Evolutionary conservation across 2,113 vertebrate genomes (phyloP), one percentile per base, ranked within the genome.

Genomic region (Pipra filicauda): DNA sequence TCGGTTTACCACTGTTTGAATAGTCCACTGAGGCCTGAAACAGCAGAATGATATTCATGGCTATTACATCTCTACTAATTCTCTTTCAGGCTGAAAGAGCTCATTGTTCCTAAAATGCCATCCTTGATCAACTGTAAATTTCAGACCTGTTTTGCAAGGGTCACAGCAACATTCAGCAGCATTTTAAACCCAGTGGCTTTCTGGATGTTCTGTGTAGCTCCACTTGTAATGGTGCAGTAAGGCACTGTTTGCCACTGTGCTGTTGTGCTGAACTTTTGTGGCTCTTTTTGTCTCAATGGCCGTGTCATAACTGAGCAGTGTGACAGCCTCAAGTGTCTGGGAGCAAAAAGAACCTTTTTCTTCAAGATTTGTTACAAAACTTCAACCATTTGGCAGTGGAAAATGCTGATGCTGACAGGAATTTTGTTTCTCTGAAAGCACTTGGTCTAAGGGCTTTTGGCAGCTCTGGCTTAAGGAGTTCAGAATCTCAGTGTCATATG

Each of bases 111-210:
- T 91, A 69, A 59, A 97, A 80, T 77, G 54, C 65, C 89, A 93
- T 62, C 57, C 85, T 59, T 95, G 74, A 94, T 94, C 57, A 93
- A 79, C n/a, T 73, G 69, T 52, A 91, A 86, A 97, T 77, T 90
- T 93, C 79, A 88, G 41, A 58, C 26, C 51, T 61, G 64, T 88
- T 98, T 83, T 94, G 65, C 73, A 82, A 95, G 88, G 61, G 75
- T 89, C 75, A 43, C 21, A 1, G 62, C 57, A 94, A 92, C 43
- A 88, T 78, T 92, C 76, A 94, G 82, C 85, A 89, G 27, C 58
- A 52, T 85, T 96, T 96, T 93, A 78, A 92, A 88, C 31, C 31
- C 79, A 66, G 12, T 61, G 62, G 65, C 31, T 93, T 91, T 97
- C 79, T 65, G 22, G 80, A 87, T 91, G 65, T 46, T 92, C 69